Evolutionary conservation across 2,888 invertebrate species (phyloP).

Genomic region (Drosophila hamatofila): DNA sequence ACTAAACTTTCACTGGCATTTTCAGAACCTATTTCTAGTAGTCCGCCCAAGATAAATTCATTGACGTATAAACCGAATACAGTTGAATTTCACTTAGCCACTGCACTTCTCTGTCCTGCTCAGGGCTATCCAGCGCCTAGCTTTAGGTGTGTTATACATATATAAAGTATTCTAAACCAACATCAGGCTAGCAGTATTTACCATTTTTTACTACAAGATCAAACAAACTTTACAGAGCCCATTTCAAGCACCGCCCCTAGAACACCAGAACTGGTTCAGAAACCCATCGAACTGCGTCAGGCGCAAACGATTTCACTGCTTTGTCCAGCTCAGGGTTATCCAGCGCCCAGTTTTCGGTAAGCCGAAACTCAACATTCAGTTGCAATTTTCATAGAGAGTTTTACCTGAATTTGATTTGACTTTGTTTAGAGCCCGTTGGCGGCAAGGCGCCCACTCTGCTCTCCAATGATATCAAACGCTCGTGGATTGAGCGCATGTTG

Average conservation of each 20-base stretch:
- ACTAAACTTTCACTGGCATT: slow-evolving; percentile 11
- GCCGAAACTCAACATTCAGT: slow-evolving; percentile 52
- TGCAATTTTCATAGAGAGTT: slow-evolving; percentile 70
- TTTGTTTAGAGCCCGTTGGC: slow-evolving; percentile 75
- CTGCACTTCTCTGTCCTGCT: slow-evolving; percentile 90
- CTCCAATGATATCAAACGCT: slow-evolving; percentile 86
- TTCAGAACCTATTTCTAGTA: slow-evolving; percentile 87
- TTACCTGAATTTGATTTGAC: not conserved
- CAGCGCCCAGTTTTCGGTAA: slow-evolving; percentile 90
- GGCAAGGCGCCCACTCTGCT: slow-evolving; percentile 87
- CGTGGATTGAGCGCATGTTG: slow-evolving; percentile 87
- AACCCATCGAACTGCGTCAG: slow-evolving; percentile 80
- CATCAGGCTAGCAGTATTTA: slow-evolving; percentile 29
- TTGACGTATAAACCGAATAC: slow-evolving; percentile 84
- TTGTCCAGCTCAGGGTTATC: slow-evolving; percentile 92
- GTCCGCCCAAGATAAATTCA: slow-evolving; percentile 86
- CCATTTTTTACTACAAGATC: not conserved
- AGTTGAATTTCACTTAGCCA: slow-evolving; percentile 85
- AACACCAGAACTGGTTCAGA: slow-evolving; percentile 85
- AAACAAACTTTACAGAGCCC: slow-evolving; percentile 45
- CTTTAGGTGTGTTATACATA: slow-evolving; percentile 87
- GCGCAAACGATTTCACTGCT: slow-evolving; percentile 85
- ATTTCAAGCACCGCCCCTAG: slow-evolving; percentile 86
- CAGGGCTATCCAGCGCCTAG: slow-evolving; percentile 90
- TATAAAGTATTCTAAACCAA: slow-evolving; percentile 32